Evolutionary conservation across 2,113 vertebrate species (phyloP).

Genomic region (Muntiacus reevesi): DNA sequence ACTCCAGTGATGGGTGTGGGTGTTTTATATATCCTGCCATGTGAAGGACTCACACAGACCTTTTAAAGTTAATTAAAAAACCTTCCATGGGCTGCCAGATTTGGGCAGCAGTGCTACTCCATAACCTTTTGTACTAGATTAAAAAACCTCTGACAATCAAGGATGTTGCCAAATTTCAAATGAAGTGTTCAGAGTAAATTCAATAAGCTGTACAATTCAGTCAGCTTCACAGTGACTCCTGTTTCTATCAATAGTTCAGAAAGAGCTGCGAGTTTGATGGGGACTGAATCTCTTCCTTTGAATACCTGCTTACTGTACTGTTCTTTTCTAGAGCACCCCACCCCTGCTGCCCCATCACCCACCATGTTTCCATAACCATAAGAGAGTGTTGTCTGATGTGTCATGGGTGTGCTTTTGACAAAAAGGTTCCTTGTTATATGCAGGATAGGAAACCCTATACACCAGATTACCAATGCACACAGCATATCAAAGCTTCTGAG

Average conservation of each 20-base stretch:
- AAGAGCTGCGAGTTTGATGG: neutral
- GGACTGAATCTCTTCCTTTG: neutral
- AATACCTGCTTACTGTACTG: neutral
- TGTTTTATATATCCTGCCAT: slow-evolving; percentile 59
- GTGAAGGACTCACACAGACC: slow-evolving; percentile 36
- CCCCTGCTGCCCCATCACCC: rapidly evolving
- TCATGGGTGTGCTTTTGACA: neutral
- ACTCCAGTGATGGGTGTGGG: neutral
- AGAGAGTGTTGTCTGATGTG: neutral
- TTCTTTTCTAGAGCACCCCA: neutral
- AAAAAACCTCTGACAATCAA: slow-evolving; percentile 61
- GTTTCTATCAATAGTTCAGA: slow-evolving; percentile 40
- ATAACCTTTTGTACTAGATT: slow-evolving; percentile 70
- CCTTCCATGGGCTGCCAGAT: slow-evolving; percentile 56
- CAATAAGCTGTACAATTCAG: slow-evolving; percentile 56
- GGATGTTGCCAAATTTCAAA: slow-evolving; percentile 66
- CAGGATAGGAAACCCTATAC: neutral
- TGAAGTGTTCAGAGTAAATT: slow-evolving; percentile 66
- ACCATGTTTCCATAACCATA: neutral
- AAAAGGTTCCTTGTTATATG: neutral
- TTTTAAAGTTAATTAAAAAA: slow-evolving; percentile 75
- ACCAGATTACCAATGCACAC: neutral
- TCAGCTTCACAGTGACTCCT: slow-evolving; percentile 9
- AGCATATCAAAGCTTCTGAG: neutral
- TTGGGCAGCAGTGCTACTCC: slow-evolving; percentile 38